Evolutionary conservation across 2,888 invertebrate species (phyloP).

Genomic region (Leucophora obtusa): DNA sequence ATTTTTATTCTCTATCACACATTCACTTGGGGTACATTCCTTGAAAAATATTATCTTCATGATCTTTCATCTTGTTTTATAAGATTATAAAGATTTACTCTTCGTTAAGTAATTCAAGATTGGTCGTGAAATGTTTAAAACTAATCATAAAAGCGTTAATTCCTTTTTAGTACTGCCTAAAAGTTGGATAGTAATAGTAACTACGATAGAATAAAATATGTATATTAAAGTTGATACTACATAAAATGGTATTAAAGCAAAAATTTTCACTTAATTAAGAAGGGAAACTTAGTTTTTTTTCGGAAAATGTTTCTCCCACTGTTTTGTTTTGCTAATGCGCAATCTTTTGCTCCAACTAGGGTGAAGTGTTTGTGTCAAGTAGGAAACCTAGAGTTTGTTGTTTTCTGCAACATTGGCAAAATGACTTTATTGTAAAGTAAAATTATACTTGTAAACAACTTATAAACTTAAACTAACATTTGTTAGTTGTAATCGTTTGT

Average conservation of each 20-base stretch:
- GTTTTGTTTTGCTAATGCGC: slow-evolving; percentile 24
- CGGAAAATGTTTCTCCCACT: background rate
- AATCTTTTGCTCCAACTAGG: background rate
- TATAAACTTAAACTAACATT: background rate
- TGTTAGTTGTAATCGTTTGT: background rate
- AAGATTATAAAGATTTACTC: no score
- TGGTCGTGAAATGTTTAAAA: no score
- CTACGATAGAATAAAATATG: background rate
- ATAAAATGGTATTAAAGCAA: background rate
- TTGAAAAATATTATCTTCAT: no score
- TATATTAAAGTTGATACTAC: background rate
- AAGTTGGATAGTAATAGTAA: background rate
- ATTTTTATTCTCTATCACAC: no score
- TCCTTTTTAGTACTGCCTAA: background rate
- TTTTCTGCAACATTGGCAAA: slow-evolving; percentile 43
- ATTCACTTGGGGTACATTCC: no score
- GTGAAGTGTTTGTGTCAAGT: slow-evolving; percentile 47
- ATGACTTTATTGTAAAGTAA: slow-evolving; percentile 55
- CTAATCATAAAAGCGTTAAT: background rate
- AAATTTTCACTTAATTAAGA: background rate
- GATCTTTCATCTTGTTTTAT: no score
- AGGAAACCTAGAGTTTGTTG: slow-evolving; percentile 52
- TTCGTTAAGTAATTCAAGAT: no score
- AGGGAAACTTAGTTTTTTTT: background rate
- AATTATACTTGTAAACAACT: background rate